phyloP scores from a whole-genome alignment of 2,888 invertebrate genomes.

The Saturnia japonica region DNA sequence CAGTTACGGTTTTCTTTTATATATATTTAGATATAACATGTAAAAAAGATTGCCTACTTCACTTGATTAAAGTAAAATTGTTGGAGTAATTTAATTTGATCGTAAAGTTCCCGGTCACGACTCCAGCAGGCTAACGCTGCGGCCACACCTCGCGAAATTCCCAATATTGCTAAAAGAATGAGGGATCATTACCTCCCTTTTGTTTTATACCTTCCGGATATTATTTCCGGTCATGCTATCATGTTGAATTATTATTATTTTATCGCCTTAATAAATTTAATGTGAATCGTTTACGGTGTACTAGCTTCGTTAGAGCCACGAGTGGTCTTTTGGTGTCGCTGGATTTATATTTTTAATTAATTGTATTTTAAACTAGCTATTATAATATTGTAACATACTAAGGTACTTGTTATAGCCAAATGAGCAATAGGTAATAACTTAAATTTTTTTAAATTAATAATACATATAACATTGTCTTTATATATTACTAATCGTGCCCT shows the following conservation, averaged over 20 bases:
- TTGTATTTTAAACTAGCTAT: not conserved
- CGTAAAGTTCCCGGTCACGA: slow-evolving; percentile 57
- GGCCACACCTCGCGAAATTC: slow-evolving; percentile 70
- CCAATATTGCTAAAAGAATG: slow-evolving; percentile 69
- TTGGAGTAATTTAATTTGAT: slow-evolving; percentile 56
- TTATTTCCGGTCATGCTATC: slow-evolving; percentile 77
- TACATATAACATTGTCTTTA: too few relatives aligned
- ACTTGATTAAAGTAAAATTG: slow-evolving; percentile 66
- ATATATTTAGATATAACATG: not conserved
- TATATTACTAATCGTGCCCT: too few relatives aligned
- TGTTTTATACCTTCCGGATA: slow-evolving; percentile 66
- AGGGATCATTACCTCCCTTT: slow-evolving; percentile 67
- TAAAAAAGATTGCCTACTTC: slow-evolving; percentile 35
- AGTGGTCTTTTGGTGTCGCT: not conserved
- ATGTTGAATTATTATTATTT: slow-evolving; percentile 68
- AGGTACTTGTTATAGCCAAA: too few relatives aligned
- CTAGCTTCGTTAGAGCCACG: slow-evolving; percentile 15
- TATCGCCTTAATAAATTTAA: slow-evolving; percentile 64
- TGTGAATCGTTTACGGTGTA: slow-evolving; percentile 17
- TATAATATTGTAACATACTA: too few relatives aligned
- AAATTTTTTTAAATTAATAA: too few relatives aligned
- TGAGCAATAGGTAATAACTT: too few relatives aligned
- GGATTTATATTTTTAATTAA: not conserved
- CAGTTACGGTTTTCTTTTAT: too few relatives aligned
- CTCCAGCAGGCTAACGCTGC: slow-evolving; percentile 39